Evolutionary conservation across 1,140 invertebrate species (phyloP).

Genomic region (Aphelenchoides fujianensis): DNA sequence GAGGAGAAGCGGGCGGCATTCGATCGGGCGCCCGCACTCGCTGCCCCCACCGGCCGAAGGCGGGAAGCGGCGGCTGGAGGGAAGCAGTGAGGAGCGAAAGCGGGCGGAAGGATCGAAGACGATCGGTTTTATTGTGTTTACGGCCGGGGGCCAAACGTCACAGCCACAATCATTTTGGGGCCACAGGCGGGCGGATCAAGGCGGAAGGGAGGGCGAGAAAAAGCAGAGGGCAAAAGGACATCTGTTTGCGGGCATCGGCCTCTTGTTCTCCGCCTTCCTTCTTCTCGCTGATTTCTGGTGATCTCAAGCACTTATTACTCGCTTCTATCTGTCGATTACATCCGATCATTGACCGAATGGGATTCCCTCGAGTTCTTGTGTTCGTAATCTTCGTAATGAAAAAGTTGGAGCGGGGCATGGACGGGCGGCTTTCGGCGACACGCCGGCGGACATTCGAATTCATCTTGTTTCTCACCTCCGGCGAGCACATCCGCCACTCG

Average conservation of each 20-base stretch:
- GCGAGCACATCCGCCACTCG: not conserved
- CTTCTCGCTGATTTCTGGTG: too few species aligned
- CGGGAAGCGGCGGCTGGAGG: not conserved
- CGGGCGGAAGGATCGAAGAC: not conserved
- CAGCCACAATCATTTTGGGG: not conserved
- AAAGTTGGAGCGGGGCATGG: not conserved
- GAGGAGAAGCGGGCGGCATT: not conserved
- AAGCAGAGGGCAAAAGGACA: too few species aligned
- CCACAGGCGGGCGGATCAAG: not conserved
- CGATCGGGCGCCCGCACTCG: not conserved
- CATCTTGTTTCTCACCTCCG: too few species aligned
- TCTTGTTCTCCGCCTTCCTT: too few species aligned
- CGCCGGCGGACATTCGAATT: too few species aligned
- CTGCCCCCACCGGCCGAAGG: not conserved
- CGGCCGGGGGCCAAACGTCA: not conserved
- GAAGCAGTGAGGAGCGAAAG: not conserved
- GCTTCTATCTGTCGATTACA: too few species aligned
- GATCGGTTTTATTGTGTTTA: slow-evolving; percentile 1
- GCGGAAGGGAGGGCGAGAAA: not conserved
- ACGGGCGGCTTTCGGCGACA: too few species aligned
- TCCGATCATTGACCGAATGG: too few species aligned
- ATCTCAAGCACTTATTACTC: too few species aligned
- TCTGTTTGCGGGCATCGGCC: too few species aligned
- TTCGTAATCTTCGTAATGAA: not conserved
- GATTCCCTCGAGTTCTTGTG: too few species aligned